These are phyloP conservation scores for Hemichromis elongatus DNA, from an alignment of 2,113 vertebrate genomes.

Conservation along the genomic window DNA sequence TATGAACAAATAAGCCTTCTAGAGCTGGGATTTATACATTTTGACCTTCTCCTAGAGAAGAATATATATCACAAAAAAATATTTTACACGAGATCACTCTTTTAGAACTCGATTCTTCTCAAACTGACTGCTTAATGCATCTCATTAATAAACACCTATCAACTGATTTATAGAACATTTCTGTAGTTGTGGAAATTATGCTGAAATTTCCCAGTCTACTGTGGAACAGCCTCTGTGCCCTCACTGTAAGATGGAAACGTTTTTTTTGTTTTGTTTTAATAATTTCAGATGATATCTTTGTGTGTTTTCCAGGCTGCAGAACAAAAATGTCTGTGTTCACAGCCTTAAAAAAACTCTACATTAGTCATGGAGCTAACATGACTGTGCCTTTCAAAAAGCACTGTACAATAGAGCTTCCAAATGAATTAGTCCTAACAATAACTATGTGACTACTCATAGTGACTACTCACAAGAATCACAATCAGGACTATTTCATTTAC, in stretches of 20 bases:
- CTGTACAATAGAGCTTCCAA: conserved; percentile 2
- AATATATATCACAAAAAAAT: conserved; percentile 39
- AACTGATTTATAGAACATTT: background rate
- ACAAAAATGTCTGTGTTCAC: conserved; percentile 5
- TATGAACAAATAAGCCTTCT: background rate
- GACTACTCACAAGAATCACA: conserved; percentile 19
- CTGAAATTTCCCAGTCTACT: background rate
- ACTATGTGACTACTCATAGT: conserved; percentile 12
- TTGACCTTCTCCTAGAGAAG: conserved; percentile 87
- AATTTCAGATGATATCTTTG: conserved; percentile 18
- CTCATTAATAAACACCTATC: background rate
- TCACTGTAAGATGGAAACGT: background rate
- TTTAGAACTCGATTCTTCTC: background rate
- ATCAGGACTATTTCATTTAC: conserved; percentile 9
- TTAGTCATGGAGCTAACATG: conserved; percentile 20
- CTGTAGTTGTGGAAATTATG: background rate
- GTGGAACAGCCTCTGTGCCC: background rate
- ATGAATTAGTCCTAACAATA: background rate
- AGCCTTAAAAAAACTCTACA: conserved; percentile 14
- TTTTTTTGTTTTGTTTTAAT: background rate
- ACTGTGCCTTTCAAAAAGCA: background rate
- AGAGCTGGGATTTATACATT: background rate
- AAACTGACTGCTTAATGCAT: background rate
- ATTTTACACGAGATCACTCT: background rate
- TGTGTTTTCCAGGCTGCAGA: background rate